These are phyloP conservation scores for Nycteola revayana DNA, from an alignment of 2,888 invertebrate species.

Conservation along the genomic window DNA sequence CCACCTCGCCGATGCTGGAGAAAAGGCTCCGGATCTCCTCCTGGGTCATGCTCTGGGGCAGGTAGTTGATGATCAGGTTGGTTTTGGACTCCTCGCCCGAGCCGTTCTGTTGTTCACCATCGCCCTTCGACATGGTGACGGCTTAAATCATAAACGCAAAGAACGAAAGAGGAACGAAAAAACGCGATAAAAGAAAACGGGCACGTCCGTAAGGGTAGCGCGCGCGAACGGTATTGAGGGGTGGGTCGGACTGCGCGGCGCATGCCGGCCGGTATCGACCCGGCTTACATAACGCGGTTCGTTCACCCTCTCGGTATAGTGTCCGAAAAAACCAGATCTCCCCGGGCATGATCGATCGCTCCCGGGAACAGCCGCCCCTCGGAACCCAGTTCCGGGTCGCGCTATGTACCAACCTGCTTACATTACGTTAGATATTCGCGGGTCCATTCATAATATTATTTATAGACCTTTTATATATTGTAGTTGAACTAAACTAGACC, in stretches of 20 bases:
- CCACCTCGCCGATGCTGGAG: conserved; percentile 99
- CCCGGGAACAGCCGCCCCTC: conserved; percentile 46
- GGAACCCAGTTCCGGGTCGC: conserved; percentile 32
- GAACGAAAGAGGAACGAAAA: conserved; percentile 82
- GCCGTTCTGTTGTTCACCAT: conserved; percentile 92
- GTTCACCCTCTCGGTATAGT: conserved; percentile 80
- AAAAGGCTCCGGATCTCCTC: conserved; percentile 99
- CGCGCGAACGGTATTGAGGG: conserved; percentile 74
- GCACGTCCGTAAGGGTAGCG: conserved; percentile 76
- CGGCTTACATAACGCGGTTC: conserved; percentile 76
- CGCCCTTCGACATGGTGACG: conserved; percentile 92
- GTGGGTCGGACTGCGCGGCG: conserved; percentile 44
- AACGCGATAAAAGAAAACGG: conserved; percentile 79
- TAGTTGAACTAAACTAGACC: background rate
- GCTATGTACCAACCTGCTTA: background rate
- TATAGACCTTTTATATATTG: background rate
- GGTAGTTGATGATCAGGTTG: conserved; percentile 99
- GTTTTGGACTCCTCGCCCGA: conserved; percentile 97
- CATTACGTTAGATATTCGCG: conserved; percentile 5
- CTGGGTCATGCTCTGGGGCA: conserved; percentile 99
- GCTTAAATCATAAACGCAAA: conserved; percentile 82
- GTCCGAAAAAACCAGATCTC: conserved; percentile 80
- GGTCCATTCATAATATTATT: conserved; percentile 5
- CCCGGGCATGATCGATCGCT: conserved; percentile 64
- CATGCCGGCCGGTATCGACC: conserved; percentile 66